These are phyloP conservation scores for Dynastes maya DNA, from an alignment of 2,888 invertebrate genomes.

Conservation along the genomic window DNA sequence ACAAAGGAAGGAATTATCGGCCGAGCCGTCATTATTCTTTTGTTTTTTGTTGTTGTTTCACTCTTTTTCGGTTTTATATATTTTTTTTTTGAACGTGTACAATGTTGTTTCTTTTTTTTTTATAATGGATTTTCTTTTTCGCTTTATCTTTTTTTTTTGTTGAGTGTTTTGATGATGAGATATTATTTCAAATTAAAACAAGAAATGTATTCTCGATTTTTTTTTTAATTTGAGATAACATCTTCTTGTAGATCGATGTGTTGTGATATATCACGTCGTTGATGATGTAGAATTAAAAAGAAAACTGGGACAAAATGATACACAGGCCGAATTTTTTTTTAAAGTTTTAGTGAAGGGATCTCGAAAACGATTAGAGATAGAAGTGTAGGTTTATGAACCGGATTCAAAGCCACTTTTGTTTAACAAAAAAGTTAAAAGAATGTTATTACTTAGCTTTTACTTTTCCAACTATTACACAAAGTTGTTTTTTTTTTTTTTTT, in stretches of 20 bases:
- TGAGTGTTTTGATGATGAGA: background rate
- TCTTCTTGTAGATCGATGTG: background rate
- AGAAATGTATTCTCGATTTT: background rate
- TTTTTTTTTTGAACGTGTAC: conserved; percentile 60
- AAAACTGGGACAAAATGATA: conserved; percentile 34
- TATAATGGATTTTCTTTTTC: conserved; percentile 29
- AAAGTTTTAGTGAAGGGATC: too few relatives aligned
- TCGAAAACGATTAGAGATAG: too few relatives aligned
- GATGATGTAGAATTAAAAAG: background rate
- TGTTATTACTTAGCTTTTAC: too few relatives aligned
- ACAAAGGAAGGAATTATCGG: conserved; percentile 79
- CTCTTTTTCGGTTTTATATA: conserved; percentile 2
- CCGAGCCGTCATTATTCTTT: conserved; percentile 69
- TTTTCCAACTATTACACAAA: too few relatives aligned
- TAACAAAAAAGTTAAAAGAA: too few relatives aligned
- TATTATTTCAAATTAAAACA: conserved; percentile 6
- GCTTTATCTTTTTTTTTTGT: conserved; percentile 9
- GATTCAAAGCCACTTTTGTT: too few relatives aligned
- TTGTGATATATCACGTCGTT: background rate
- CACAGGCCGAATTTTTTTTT: too few relatives aligned
- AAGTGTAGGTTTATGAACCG: too few relatives aligned
- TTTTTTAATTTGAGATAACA: conserved; percentile 6
- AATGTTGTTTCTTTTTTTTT: conserved; percentile 64
- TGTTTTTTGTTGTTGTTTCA: conserved; percentile 54
- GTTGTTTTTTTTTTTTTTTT: too few relatives aligned